phyloP scores from a whole-genome alignment of 1,140 invertebrate species.

The Drosophila burlai region DNA sequence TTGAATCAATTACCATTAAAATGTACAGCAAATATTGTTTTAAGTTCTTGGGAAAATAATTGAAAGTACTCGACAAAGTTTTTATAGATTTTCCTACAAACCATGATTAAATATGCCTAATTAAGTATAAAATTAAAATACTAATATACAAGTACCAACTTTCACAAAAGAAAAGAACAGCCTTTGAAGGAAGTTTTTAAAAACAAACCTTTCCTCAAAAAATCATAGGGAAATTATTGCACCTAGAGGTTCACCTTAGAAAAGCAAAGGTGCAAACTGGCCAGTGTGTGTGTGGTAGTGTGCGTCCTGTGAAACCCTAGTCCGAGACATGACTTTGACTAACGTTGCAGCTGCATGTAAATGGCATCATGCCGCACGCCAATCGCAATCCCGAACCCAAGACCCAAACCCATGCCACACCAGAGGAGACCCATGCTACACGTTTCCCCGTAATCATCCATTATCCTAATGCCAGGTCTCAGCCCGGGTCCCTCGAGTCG shows the following conservation, averaged over 20 bases:
- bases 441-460: slow-evolving; percentile 80
- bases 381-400: background rate
- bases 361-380: slow-evolving; percentile 69
- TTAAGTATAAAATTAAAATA: background rate
- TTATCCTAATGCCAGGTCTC: slow-evolving; percentile 81
- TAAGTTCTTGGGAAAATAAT: background rate
- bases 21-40: slow-evolving; percentile 2
- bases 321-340: slow-evolving; percentile 77
- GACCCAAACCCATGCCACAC: slow-evolving; percentile 3
- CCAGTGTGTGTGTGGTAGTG: background rate
- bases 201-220: background rate
- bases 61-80: background rate
- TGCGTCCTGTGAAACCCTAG: slow-evolving; percentile 57
- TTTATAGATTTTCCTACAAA: no score
- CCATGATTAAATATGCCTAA: background rate
- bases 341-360: slow-evolving; percentile 81
- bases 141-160: background rate
- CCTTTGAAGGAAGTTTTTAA: background rate
- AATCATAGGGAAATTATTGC: background rate
- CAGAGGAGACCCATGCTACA: slow-evolving; percentile 51
- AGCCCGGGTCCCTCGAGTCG: slow-evolving; percentile 54
- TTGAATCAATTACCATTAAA: slow-evolving; percentile 15
- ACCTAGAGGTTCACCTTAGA: slow-evolving; percentile 17
- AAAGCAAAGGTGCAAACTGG: slow-evolving; percentile 14
- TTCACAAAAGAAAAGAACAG: background rate